Evolutionary conservation across 2,797 vertebrate genomes (phyloP).

Genomic region (Cygnus olor): DNA sequence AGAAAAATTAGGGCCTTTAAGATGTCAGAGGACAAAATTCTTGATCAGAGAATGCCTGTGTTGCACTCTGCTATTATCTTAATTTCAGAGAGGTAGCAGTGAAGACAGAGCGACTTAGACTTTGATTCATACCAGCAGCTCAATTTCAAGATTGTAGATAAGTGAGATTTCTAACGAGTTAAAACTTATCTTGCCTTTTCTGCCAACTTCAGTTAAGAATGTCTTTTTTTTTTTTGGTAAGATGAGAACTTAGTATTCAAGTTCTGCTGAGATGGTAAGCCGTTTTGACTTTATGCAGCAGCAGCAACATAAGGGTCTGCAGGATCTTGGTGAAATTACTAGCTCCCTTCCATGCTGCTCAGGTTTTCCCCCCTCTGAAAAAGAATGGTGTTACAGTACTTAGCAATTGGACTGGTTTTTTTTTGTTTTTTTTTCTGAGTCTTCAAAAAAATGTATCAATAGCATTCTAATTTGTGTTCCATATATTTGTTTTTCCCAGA

Average conservation of each 20-base stretch:
- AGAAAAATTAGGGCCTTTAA: background rate
- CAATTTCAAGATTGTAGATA: conserved; percentile 30
- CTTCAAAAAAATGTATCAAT: background rate
- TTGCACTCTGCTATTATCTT: background rate
- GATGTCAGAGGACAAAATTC: background rate
- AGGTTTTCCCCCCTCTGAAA: background rate
- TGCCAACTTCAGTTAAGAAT: conserved; percentile 40
- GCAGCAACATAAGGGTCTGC: background rate
- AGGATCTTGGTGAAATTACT: background rate
- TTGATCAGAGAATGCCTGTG: background rate
- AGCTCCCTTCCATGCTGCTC: background rate
- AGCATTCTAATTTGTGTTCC: background rate
- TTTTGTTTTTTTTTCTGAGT: background rate
- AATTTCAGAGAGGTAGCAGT: background rate
- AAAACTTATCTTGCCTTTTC: conserved; percentile 34
- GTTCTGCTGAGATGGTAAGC: background rate
- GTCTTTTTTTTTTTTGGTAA: background rate
- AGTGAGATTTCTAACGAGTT: conserved; percentile 35
- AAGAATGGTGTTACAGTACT: background rate
- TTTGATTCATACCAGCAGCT: conserved; percentile 14
- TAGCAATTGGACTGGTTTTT: background rate
- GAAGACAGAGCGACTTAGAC: background rate
- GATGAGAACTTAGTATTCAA: background rate
- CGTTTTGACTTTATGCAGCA: background rate
- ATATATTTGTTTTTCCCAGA: background rate